Percentiles rank a stretch among this genome's conserved stretches.
Evolutionary conservation across 2,113 vertebrate genomes (phyloP).

Genomic region (Cricetomys ansorgei): DNA sequence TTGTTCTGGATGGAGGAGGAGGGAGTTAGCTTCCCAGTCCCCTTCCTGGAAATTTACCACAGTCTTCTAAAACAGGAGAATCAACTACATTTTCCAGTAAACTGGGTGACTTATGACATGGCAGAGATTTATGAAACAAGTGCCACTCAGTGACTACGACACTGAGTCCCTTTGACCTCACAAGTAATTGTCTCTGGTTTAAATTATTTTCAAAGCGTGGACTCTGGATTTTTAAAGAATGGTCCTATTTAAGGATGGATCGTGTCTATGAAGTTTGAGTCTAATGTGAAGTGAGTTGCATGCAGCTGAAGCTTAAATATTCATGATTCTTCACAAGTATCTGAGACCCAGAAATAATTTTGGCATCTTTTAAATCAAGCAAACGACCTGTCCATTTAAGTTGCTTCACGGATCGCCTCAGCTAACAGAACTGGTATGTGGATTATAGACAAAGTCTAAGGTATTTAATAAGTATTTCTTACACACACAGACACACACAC

Average conservation of each 20-base stretch:
- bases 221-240: constrained; percentile 51
- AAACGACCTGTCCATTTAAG: constrained; percentile 25
- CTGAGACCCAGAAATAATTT: constrained; percentile 18
- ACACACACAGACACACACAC: background rate
- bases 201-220: constrained; percentile 56
- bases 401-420: background rate
- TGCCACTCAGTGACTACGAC: constrained; percentile 56
- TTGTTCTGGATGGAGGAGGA: constrained; percentile 50
- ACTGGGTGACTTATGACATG: constrained; percentile 65
- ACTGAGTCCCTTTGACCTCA: constrained; percentile 48
- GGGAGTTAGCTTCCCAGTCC: background rate
- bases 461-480: background rate
- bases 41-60: constrained; percentile 64
- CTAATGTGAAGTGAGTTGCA: constrained; percentile 45
- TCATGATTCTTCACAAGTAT: constrained; percentile 29
- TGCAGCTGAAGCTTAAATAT: constrained; percentile 2
- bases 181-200: constrained; percentile 40
- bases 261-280: constrained; percentile 29
- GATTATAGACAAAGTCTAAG: background rate
- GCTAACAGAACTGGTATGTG: background rate
- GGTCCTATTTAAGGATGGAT: constrained; percentile 56
- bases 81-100: constrained; percentile 61
- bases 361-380: constrained; percentile 52
- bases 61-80: constrained; percentile 63
- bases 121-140: constrained; percentile 64